These are phyloP conservation scores for Enteromius viviparus DNA, from an alignment of 2,797 vertebrate genomes.

Conservation along the genomic window DNA sequence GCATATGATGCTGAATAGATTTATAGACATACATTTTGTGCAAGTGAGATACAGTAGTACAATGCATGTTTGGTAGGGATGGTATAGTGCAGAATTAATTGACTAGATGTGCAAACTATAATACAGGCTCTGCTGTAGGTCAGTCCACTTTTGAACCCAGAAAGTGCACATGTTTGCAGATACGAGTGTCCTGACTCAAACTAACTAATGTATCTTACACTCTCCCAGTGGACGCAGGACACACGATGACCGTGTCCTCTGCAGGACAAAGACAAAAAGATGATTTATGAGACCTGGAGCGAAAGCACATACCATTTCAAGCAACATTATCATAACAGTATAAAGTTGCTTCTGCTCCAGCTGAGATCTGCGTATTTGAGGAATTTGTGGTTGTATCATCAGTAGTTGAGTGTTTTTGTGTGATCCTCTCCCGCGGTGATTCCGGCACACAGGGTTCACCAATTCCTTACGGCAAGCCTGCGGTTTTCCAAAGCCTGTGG, in stretches of 20 bases:
- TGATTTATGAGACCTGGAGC: not conserved
- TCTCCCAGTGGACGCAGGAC: not conserved
- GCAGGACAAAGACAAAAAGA: constrained; percentile 9
- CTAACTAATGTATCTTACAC: constrained; percentile 6
- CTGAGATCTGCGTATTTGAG: constrained; percentile 11
- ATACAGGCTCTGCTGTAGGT: constrained; percentile 9
- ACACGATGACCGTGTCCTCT: constrained; percentile 7
- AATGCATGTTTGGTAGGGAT: not conserved
- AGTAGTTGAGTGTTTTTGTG: constrained; percentile 29
- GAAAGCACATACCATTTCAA: constrained; percentile 1
- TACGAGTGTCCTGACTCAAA: not conserved
- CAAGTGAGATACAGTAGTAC: not conserved
- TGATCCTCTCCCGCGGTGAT: constrained; percentile 21
- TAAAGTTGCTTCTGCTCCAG: constrained; percentile 30
- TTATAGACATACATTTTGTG: not conserved
- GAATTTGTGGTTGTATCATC: constrained; percentile 42
- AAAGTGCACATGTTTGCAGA: constrained; percentile 25
- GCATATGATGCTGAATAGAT: not conserved
- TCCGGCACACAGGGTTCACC: constrained; percentile 20
- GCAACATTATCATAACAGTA: not conserved
- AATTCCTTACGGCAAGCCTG: constrained; percentile 32
- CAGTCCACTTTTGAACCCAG: constrained; percentile 1
- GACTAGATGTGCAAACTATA: not conserved
- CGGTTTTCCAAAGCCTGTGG: constrained; percentile 8
- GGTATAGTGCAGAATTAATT: not conserved